Evolutionary conservation across 2,888 invertebrate species (phyloP), one percentile per base, ranked within the genome.

Genomic region (Digitonthophagus gazella): DNA sequence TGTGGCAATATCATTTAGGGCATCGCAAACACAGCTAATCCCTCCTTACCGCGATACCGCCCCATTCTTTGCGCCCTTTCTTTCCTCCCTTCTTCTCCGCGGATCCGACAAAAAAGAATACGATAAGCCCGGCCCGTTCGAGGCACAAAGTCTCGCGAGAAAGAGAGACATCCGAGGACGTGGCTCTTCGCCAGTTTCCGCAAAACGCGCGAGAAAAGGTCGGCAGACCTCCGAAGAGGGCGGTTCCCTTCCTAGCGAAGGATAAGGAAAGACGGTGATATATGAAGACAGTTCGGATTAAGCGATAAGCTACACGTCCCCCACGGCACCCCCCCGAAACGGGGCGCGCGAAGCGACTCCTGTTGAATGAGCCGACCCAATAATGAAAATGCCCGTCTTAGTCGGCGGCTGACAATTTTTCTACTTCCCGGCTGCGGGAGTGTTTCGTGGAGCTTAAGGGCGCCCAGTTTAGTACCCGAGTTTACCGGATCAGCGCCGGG

Each of bases 301-400:
- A 79, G 76, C 78, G 79, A 78, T 79, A 79, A 79, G 78, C 79
- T 76, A 77, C 77, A 79, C 77, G 75, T 77, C 76, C 77, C 76
- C 75, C n/a, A n/a, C n/a, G 75, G 72, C 73, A 72, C 73, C 72
- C 73, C 73, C 73, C 74, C 74, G 74, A 71, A 75, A 75, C 74
- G 28, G 28, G 28, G 28, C 28, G 28, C n/a, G n/a, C 28, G 28
- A 44, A 44, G 28, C 28, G 28, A 44, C 76, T 78, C 78, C 78
- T 78, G 78, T 78, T 78, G 78, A 78, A 78, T 78, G 76, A 75
- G 75, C 74, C 72, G 71, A 71, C 72, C n/a, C 74, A 74, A 74
- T 74, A 73, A 75, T 71, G 71, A 70, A 70, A 69, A 68, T 71
- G 67, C 66, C 69, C 28, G 28, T 44, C 28, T 44, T 44, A 44